Evolutionary conservation across 2,113 vertebrate species (phyloP).

Genomic region (Hiodon tergisus): DNA sequence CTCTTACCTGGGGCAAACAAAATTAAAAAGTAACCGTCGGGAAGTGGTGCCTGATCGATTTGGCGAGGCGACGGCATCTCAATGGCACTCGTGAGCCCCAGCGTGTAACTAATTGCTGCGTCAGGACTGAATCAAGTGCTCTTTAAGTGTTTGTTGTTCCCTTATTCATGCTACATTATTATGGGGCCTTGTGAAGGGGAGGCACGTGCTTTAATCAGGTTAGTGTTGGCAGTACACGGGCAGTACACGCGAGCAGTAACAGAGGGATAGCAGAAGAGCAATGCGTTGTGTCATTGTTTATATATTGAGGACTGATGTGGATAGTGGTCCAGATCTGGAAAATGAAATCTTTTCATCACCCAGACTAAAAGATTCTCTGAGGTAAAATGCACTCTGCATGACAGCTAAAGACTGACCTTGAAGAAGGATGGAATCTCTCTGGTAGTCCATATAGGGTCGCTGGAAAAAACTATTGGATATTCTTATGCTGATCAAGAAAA

Average conservation of each 20-base stretch:
- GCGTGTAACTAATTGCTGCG: conserved; percentile 28
- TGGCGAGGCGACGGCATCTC: conserved; percentile 8
- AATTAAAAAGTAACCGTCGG: conserved; percentile 38
- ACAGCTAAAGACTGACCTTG: conserved; percentile 34
- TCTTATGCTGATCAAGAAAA: background rate
- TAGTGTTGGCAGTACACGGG: background rate
- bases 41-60: conserved; percentile 35
- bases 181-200: background rate
- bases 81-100: conserved; percentile 28
- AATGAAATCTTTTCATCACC: conserved; percentile 41
- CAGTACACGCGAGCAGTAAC: background rate
- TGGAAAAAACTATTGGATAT: background rate
- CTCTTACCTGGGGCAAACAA: conserved; percentile 40
- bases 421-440: background rate
- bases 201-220: conserved; percentile 24
- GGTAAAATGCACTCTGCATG: conserved; percentile 16
- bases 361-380: conserved; percentile 24
- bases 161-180: background rate
- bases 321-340: conserved; percentile 38
- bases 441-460: no score
- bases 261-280: conserved; percentile 19
- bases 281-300: conserved; percentile 32
- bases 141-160: conserved; percentile 29
- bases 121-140: conserved; percentile 28
- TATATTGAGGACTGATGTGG: conserved; percentile 29